phyloP scores from a whole-genome alignment of 2,113 vertebrate species.

The Serinus canaria region DNA sequence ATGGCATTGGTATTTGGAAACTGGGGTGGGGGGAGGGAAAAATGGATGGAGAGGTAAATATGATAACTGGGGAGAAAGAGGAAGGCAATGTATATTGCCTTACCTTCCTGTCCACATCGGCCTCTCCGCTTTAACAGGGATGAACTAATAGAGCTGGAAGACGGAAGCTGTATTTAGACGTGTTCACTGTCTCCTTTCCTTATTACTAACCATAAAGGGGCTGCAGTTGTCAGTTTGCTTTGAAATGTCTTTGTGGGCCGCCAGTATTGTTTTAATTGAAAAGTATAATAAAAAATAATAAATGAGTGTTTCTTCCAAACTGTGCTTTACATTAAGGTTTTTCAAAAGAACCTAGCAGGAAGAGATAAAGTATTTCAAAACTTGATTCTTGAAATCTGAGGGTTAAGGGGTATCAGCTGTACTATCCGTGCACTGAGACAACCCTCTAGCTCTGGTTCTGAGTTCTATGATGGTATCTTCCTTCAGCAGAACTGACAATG shows the following conservation, averaged over 20 bases:
- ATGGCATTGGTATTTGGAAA: background rate
- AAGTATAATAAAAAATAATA: background rate
- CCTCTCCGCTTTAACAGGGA: background rate
- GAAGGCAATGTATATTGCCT: background rate
- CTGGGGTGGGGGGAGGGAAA: background rate
- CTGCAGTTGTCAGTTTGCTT: background rate
- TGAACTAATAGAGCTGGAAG: background rate
- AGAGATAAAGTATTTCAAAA: background rate
- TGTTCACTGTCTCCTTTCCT: background rate
- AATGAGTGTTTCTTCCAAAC: background rate
- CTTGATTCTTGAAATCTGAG: background rate
- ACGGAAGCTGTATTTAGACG: background rate
- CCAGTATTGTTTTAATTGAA: background rate
- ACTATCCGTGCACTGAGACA: background rate
- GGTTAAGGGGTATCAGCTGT: background rate
- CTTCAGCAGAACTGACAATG: background rate
- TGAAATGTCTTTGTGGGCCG: background rate
- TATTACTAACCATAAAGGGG: background rate
- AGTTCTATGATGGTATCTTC: background rate
- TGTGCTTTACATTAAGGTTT: background rate
- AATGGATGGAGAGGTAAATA: background rate
- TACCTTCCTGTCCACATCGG: background rate
- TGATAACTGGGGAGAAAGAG: background rate
- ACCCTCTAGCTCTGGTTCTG: background rate
- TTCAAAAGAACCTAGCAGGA: background rate